A percentile compares a stretch with the other conserved stretches of the same genome.
These are phyloP conservation scores for Magallana angulata DNA, from an alignment of 1,140 invertebrate species.

Conservation along the genomic window DNA sequence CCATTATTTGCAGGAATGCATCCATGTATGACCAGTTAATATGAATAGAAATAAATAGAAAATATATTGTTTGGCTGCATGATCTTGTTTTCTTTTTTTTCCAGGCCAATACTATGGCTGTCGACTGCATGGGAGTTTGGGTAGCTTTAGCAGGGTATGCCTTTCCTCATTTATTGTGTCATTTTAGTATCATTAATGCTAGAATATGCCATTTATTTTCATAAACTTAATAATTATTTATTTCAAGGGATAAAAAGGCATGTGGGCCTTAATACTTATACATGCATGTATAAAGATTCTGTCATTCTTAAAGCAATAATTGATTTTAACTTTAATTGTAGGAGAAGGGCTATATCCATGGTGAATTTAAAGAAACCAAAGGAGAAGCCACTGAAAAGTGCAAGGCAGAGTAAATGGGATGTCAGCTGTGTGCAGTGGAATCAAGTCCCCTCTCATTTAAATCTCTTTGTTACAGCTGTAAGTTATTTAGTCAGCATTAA, in stretches of 20 bases:
- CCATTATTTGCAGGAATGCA: too few relatives aligned
- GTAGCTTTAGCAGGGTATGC: slow-evolving; percentile 90
- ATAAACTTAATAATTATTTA: too few relatives aligned
- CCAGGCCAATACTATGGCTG: slow-evolving; percentile 93
- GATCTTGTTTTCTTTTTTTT: slow-evolving; percentile 65
- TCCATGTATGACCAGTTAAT: too few relatives aligned
- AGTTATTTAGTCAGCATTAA: slow-evolving; percentile 74
- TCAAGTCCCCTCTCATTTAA: slow-evolving; percentile 87
- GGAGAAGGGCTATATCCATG: slow-evolving; percentile 89
- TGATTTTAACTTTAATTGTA: slow-evolving; percentile 74
- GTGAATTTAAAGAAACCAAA: slow-evolving; percentile 87
- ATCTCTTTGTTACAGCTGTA: slow-evolving; percentile 94
- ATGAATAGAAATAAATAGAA: too few relatives aligned
- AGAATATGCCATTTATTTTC: too few relatives aligned
- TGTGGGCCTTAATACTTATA: too few relatives aligned
- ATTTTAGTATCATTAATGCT: too few relatives aligned
- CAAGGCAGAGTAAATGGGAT: slow-evolving; percentile 95
- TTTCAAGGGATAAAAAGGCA: too few relatives aligned
- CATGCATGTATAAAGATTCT: too few relatives aligned
- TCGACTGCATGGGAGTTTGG: slow-evolving; percentile 90
- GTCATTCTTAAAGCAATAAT: too few relatives aligned
- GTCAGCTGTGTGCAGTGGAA: slow-evolving; percentile 95
- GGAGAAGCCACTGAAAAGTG: slow-evolving; percentile 88
- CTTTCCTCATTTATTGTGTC: too few relatives aligned
- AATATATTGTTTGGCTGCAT: neutral